Evolutionary conservation across 2,797 vertebrate genomes (phyloP).

Genomic region (Galago senegalensis): DNA sequence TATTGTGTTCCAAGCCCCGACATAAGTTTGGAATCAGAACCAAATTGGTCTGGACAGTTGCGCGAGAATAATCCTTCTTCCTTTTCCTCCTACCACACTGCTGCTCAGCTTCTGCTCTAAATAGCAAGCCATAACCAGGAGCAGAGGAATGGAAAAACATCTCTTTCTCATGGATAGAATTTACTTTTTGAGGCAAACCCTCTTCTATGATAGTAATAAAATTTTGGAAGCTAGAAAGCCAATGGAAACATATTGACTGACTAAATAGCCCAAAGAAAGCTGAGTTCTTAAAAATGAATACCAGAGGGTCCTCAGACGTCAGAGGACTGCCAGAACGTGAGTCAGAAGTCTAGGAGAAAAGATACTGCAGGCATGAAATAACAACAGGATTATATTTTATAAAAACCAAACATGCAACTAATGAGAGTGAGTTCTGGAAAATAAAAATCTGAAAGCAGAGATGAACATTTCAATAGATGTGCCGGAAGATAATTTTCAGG

Average conservation of each 20-base stretch:
- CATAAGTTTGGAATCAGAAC: neutral
- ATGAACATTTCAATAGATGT: neutral
- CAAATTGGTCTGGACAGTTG: neutral
- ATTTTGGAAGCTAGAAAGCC: neutral
- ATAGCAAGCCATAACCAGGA: neutral
- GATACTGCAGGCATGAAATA: neutral
- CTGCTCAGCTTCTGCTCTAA: neutral
- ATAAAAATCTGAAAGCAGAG: neutral
- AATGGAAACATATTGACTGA: neutral
- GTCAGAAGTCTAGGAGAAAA: neutral
- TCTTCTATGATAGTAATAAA: neutral
- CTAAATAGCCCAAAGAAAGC: neutral
- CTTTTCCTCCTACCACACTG: too few relatives aligned
- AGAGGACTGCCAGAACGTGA: neutral
- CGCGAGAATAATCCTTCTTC: too few relatives aligned
- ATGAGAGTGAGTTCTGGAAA: neutral
- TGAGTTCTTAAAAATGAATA: neutral
- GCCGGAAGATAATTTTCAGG: neutral
- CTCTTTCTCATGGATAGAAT: neutral
- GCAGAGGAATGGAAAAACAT: neutral
- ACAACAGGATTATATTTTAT: neutral
- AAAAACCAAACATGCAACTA: neutral
- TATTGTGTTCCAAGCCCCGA: neutral
- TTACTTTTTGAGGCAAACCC: neutral
- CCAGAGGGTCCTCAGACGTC: neutral